These are phyloP conservation scores for Zalophus californianus DNA, from an alignment of 2,797 vertebrate species.

Conservation along the genomic window DNA sequence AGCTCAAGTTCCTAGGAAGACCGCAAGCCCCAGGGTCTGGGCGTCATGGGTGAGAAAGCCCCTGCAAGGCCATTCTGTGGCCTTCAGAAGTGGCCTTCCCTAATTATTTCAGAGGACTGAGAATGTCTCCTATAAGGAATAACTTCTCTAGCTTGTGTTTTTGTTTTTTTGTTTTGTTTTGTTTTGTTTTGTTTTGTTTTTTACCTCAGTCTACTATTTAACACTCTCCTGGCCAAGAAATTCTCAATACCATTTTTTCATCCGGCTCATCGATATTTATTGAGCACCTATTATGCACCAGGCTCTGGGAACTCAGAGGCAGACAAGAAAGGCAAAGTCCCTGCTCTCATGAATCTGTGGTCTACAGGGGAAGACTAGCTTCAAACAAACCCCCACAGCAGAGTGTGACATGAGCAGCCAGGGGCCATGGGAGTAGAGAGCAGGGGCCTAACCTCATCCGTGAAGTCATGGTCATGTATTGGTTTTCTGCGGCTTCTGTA, in stretches of 20 bases:
- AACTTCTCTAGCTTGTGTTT: background rate
- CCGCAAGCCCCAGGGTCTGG: background rate
- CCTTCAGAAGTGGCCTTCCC: background rate
- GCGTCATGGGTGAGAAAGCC: background rate
- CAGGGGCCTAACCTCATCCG: background rate
- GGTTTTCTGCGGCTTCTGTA: background rate
- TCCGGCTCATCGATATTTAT: background rate
- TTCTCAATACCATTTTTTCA: background rate
- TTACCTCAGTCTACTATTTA: background rate
- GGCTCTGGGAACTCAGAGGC: background rate
- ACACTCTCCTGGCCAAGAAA: background rate
- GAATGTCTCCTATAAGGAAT: background rate
- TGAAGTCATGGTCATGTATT: background rate
- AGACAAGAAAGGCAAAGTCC: background rate
- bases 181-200: background rate
- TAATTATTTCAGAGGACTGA: background rate
- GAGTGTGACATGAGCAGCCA: background rate
- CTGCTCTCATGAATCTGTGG: background rate
- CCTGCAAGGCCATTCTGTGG: background rate
- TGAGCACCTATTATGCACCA: background rate
- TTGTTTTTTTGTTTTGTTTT: background rate
- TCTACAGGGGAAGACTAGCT: background rate
- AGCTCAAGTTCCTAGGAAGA: slow-evolving; percentile 79
- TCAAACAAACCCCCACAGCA: no score
- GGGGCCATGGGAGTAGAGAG: fast-evolving